Conservation (phyloP, 2,888 invertebrate species). For the Aradus depressus region DNA sequence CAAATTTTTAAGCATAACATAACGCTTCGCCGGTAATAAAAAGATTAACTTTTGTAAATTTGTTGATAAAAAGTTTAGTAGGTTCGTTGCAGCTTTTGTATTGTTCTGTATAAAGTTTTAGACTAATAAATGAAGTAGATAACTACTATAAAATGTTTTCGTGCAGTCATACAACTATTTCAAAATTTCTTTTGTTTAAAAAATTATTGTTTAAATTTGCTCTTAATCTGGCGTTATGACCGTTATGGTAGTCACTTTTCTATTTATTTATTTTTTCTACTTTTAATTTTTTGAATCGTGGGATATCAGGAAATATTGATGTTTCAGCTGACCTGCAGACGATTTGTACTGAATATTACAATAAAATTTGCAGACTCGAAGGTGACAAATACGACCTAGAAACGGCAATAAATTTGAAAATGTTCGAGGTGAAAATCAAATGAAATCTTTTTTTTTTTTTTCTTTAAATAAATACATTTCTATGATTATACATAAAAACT, state of each 20-base stretch:
- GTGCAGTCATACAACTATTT: no score
- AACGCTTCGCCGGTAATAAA: no score
- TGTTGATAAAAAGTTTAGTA: no score
- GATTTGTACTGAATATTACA: conserved; percentile 63
- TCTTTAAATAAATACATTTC: conserved; percentile 4
- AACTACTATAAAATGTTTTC: no score
- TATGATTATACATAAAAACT: conserved; percentile 12
- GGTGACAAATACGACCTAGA: conserved; percentile 99
- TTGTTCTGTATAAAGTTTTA: conserved; percentile 4
- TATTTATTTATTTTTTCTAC: background rate
- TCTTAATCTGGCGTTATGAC: background rate
- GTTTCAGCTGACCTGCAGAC: conserved; percentile 31
- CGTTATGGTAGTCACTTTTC: background rate
- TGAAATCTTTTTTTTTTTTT: conserved; percentile 20
- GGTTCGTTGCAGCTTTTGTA: conserved; percentile 18
- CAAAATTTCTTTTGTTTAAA: no score
- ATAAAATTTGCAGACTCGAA: conserved; percentile 84
- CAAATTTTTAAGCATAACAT: no score
- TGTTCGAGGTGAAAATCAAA: conserved; percentile 29
- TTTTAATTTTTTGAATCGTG: background rate
- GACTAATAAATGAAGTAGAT: no score
- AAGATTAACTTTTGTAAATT: no score
- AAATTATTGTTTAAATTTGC: background rate
- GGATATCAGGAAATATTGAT: no score
- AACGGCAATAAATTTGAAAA: conserved; percentile 65